phyloP scores from a whole-genome alignment of 1,140 invertebrate species.

The Elysia chlorotica region DNA sequence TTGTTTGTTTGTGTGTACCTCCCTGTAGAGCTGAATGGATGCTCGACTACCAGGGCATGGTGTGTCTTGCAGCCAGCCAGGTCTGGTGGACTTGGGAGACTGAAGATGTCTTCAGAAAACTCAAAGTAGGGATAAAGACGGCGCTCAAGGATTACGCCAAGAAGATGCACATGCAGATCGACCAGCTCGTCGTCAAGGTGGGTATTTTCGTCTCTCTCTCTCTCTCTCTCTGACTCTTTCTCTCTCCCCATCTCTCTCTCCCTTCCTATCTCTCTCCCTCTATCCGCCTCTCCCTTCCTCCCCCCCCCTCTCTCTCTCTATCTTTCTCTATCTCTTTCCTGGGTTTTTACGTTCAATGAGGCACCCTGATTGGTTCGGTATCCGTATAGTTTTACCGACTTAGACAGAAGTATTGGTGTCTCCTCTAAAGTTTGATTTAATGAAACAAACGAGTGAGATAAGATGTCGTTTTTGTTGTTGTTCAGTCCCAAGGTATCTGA shows the following conservation, averaged over 20 bases:
- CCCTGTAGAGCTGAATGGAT: constrained; percentile 76
- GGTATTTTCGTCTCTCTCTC: neutral
- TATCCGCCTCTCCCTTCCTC: neutral
- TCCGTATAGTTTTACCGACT: too few relatives aligned
- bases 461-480: neutral
- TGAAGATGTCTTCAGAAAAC: constrained; percentile 83
- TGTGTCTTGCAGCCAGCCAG: constrained; percentile 67
- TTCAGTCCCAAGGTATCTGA: neutral
- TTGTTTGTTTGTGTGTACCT: neutral
- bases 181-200: constrained; percentile 73
- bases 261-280: neutral
- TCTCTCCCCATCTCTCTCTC: neutral
- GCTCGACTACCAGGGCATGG: constrained; percentile 83
- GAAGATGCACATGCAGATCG: constrained; percentile 77
- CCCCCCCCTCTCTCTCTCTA: neutral
- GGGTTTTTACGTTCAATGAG: too few relatives aligned
- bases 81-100: constrained; percentile 77
- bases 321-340: neutral
- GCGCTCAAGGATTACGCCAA: constrained; percentile 86
- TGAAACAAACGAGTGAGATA: too few relatives aligned
- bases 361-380: too few relatives aligned
- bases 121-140: constrained; percentile 72
- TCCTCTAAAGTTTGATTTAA: too few relatives aligned
- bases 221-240: neutral
- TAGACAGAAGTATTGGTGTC: too few relatives aligned